Conservation (phyloP, 2,113 vertebrate genomes). For the Protomyctophum bolini region DNA sequence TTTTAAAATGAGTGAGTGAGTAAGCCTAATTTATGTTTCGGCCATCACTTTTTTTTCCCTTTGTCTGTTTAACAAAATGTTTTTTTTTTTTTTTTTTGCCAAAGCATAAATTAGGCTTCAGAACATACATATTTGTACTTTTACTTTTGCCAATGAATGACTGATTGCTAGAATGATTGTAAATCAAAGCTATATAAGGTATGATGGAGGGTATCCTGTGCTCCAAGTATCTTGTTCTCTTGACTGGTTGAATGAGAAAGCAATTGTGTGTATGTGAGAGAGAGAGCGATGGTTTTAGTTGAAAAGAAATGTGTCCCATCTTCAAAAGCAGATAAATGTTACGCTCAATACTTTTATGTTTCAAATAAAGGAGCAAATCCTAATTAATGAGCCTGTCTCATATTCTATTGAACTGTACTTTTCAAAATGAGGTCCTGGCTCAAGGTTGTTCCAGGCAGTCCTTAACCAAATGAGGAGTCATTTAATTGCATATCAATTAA, state of each 20-base stretch:
- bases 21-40: too few relatives aligned
- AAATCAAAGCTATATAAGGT: slow-evolving; percentile 31
- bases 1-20: slow-evolving; percentile 49
- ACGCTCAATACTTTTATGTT: slow-evolving; percentile 63
- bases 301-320: slow-evolving; percentile 43
- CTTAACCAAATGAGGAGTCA: too few relatives aligned
- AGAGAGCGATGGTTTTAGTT: slow-evolving; percentile 21
- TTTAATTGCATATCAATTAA: too few relatives aligned
- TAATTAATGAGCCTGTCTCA: not conserved
- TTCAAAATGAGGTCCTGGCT: not conserved
- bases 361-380: slow-evolving; percentile 76
- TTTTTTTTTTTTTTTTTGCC: too few relatives aligned
- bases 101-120: not conserved
- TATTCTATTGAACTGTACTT: not conserved
- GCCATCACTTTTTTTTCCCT: too few relatives aligned
- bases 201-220: slow-evolving; percentile 17
- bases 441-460: too few relatives aligned
- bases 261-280: not conserved
- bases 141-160: slow-evolving; percentile 64
- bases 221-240: slow-evolving; percentile 43
- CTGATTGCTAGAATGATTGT: slow-evolving; percentile 70
- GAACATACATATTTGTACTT: slow-evolving; percentile 52
- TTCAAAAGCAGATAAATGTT: slow-evolving; percentile 75
- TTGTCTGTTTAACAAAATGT: too few relatives aligned
- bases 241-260: slow-evolving; percentile 41